phyloP scores from a whole-genome alignment of 2,797 vertebrate species.

The Dipus sagitta region DNA sequence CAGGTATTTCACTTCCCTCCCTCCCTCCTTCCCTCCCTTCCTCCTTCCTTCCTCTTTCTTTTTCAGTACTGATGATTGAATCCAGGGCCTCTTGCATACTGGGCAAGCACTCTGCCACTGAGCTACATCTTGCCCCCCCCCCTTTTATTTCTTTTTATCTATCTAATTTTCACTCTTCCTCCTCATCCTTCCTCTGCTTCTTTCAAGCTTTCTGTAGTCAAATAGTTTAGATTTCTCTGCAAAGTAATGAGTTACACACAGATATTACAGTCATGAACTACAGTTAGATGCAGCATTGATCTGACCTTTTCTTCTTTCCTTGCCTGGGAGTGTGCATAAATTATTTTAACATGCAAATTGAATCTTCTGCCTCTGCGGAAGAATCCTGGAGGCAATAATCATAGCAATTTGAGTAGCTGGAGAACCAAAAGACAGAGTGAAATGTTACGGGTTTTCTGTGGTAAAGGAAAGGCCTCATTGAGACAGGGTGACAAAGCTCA shows the following conservation, averaged over 20 bases:
- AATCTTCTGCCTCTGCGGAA: slow-evolving; percentile 37
- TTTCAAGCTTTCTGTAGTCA: slow-evolving; percentile 31
- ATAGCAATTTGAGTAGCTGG: slow-evolving; percentile 41
- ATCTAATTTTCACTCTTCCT: neutral
- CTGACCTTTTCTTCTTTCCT: slow-evolving; percentile 14
- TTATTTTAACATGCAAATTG: slow-evolving; percentile 77
- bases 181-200: neutral
- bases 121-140: neutral
- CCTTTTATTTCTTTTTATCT: slow-evolving; percentile 26
- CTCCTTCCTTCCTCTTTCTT: accelerated
- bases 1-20: too few relatives aligned
- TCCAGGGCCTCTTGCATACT: neutral
- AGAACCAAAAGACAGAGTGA: slow-evolving; percentile 52
- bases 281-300: neutral
- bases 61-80: neutral
- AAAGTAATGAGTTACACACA: accelerated
- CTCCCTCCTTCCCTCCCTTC: neutral
- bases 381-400: slow-evolving; percentile 63
- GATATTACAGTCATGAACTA: neutral
- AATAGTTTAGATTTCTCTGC: slow-evolving; percentile 60
- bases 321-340: slow-evolving; percentile 56
- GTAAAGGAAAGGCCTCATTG: neutral
- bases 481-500: slow-evolving; percentile 20
- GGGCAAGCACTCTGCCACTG: neutral
- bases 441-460: slow-evolving; percentile 38